Base-by-base conservation (phyloP, 2,797 vertebrate species). In the Melanotaenia pygmaea region DNA sequence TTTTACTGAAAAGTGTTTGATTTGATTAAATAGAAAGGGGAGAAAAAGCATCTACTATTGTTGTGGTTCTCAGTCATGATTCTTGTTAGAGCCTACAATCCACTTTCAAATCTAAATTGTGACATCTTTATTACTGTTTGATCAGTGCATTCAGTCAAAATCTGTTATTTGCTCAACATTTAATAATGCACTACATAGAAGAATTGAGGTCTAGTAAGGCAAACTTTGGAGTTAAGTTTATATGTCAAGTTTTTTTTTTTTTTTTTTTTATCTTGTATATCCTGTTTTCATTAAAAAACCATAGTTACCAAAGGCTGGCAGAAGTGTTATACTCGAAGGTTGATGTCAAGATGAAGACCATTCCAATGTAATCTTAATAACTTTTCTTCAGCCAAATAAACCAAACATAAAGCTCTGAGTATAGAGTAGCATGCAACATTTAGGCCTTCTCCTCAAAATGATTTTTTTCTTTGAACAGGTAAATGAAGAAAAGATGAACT, bases 241-340 rank as follows among this genome's bases (percentile, higher is more conserved):
- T n/a, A 76, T 35, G 5, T 58, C 43, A 56, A 70, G 67, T 40
- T 26, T 26, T 26, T 26, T n/a, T n/a, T n/a, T n/a, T n/a, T n/a
- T n/a, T n/a, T 30, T 30, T 34, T 40, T 20, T 50, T 74, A 54
- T 70, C 47, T 64, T 76, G 9, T 73, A 50, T 67, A 35, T n/a
- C 16, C 63, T 71, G 58, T 40, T 80, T 85, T 57, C 58, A 13
- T 59, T 72, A 56, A 77, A 72, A 72, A 67, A 83, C 85, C 57
- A 72, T 37, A 59, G 32, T 59, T 81, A 59, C 72, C 64, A 64
- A 4, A 57, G 67, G 18, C 28, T 50, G 72, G 79, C 75, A 68
- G 63, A 40, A 4, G 37, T 67, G 43, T 60, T 72, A 58, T 60
- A 57, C 43, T 59, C 83, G 65, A 80, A 80, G 75, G 77, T 69